Evolutionary conservation across 2,113 vertebrate species (phyloP).

Genomic region (Proteles cristata): DNA sequence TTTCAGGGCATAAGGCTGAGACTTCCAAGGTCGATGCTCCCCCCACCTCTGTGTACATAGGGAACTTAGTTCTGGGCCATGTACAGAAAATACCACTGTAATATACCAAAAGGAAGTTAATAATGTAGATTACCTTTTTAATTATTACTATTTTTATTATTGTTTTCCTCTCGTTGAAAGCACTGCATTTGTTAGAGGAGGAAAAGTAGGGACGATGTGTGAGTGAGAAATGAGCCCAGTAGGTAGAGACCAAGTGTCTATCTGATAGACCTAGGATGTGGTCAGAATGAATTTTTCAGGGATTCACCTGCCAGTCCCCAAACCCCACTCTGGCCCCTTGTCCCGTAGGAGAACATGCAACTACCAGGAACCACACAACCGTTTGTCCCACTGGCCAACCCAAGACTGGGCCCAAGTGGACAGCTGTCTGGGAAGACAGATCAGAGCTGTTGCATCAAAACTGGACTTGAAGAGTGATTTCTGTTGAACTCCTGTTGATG

Average conservation of each 20-base stretch:
- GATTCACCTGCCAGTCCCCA: conserved; percentile 74
- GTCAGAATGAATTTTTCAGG: conserved; percentile 71
- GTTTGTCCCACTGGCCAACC: neutral
- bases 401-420: conserved; percentile 61
- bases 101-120: conserved; percentile 88
- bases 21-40: conserved; percentile 67
- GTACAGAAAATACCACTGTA: conserved; percentile 89
- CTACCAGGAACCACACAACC: conserved; percentile 59
- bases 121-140: conserved; percentile 89
- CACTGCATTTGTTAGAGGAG: conserved; percentile 84
- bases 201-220: conserved; percentile 67
- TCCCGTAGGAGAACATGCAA: conserved; percentile 68
- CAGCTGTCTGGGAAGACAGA: neutral
- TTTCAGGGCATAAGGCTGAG: conserved; percentile 74
- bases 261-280: conserved; percentile 58
- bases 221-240: conserved; percentile 73
- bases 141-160: conserved; percentile 89
- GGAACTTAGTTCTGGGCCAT: conserved; percentile 83
- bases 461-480: conserved; percentile 50
- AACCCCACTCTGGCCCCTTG: conserved; percentile 64
- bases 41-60: conserved; percentile 85
- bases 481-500: conserved; percentile 35
- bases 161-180: conserved; percentile 84
- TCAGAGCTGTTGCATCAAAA: neutral
- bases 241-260: conserved; percentile 43